phyloP scores from a whole-genome alignment of 2,797 vertebrate species.

The Zenarchopterus dispar region DNA sequence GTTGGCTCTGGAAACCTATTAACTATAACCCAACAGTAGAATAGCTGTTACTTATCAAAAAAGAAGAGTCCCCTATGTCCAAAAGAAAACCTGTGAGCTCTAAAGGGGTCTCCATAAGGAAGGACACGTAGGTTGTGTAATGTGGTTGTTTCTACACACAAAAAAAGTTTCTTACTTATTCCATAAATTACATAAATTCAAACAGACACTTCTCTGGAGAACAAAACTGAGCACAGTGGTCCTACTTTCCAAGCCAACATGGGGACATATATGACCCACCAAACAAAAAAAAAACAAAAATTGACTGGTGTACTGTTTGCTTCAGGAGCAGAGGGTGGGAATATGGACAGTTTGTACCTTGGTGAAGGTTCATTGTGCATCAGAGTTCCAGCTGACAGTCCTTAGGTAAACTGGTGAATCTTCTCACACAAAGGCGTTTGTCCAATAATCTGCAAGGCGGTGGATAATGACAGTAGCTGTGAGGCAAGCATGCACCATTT shows the following conservation, averaged over 20 bases:
- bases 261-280: not conserved
- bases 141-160: not conserved
- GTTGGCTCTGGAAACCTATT: not conserved
- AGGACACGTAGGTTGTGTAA: conserved; percentile 4
- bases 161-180: conserved; percentile 13
- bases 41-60: conserved; percentile 8
- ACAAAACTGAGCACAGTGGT: conserved; percentile 27
- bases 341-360: conserved; percentile 35
- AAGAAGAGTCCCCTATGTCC: not conserved
- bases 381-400: conserved; percentile 49
- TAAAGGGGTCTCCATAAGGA: not conserved
- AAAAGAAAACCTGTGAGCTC: not conserved
- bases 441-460: conserved; percentile 84
- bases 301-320: conserved; percentile 12
- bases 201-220: conserved; percentile 14
- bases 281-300: not conserved
- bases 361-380: conserved; percentile 30
- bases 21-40: not conserved
- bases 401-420: conserved; percentile 74
- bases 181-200: conserved; percentile 19
- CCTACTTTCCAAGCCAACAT: conserved; percentile 3
- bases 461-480: conserved; percentile 87
- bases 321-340: conserved; percentile 28
- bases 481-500: conserved; percentile 86
- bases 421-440: conserved; percentile 82